phyloP scores from a whole-genome alignment of 2,113 vertebrate genomes.

The Larimichthys crocea region DNA sequence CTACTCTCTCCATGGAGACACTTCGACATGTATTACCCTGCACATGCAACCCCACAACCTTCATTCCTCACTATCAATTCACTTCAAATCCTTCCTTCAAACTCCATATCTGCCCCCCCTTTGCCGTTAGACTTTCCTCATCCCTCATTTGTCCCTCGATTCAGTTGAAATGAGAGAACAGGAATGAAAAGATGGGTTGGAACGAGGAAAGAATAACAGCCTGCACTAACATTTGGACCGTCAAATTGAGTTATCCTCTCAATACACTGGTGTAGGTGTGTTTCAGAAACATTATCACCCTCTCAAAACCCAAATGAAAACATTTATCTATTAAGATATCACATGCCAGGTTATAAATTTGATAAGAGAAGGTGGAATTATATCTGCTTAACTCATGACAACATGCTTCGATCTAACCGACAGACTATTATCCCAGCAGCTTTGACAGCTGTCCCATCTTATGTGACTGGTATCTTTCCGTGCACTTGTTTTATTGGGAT shows the following conservation, averaged over 20 bases:
- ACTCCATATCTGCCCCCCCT: background rate
- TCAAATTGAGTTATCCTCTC: conserved; percentile 28
- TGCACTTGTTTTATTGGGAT: conserved; percentile 33
- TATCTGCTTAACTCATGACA: conserved; percentile 1
- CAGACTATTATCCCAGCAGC: background rate
- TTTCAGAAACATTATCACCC: conserved; percentile 20
- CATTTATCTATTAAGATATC: conserved; percentile 7
- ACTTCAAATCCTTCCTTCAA: conserved; percentile 10
- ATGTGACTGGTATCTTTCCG: conserved; percentile 7
- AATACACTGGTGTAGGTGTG: background rate
- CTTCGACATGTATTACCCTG: background rate
- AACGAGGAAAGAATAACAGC: background rate
- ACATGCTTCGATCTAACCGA: background rate
- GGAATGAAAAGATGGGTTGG: background rate
- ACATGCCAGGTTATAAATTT: background rate
- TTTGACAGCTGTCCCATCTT: conserved; percentile 13
- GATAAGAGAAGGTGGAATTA: background rate
- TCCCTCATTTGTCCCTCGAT: background rate
- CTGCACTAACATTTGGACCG: background rate
- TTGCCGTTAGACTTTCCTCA: background rate
- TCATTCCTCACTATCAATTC: conserved; percentile 23
- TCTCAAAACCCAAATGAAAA: background rate
- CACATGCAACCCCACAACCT: background rate
- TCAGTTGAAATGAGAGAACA: background rate
- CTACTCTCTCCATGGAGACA: background rate